Evolutionary conservation across 2,113 vertebrate genomes (phyloP).

Genomic region (Donacobius atricapilla): DNA sequence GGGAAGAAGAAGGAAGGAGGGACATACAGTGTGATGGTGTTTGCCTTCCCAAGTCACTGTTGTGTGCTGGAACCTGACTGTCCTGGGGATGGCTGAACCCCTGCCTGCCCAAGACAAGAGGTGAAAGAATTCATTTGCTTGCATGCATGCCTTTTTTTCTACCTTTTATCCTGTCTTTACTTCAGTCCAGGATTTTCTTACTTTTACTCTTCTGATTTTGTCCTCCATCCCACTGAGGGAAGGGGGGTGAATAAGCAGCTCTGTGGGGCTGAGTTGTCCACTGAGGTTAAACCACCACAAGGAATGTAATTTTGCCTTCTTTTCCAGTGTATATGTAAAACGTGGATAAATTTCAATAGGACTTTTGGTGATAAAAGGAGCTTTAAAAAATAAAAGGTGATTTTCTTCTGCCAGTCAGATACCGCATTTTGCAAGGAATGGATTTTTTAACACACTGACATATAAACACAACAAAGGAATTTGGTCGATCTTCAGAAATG

Average conservation of each 20-base stretch:
- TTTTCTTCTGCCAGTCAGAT: background rate
- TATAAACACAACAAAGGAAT: background rate
- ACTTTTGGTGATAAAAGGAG: background rate
- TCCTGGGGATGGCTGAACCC: background rate
- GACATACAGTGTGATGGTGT: background rate
- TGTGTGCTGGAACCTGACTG: rapidly evolving
- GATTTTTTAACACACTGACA: background rate
- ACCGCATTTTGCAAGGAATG: background rate
- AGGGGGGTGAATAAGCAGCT: background rate
- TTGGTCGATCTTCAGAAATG: background rate
- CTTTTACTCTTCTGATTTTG: background rate
- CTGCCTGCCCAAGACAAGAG: background rate
- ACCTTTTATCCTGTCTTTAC: background rate
- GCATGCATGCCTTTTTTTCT: background rate
- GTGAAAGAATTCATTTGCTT: background rate
- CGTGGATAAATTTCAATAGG: background rate
- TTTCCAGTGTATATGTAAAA: background rate
- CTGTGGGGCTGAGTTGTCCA: background rate
- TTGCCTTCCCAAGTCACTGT: background rate
- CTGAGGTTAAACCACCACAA: background rate
- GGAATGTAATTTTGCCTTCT: background rate
- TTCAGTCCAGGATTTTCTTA: background rate
- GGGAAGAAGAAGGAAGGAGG: background rate
- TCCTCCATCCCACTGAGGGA: background rate
- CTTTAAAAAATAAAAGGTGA: background rate